Evolutionary conservation across 2,888 invertebrate species (phyloP).

Genomic region (Ennomos erosarius): DNA sequence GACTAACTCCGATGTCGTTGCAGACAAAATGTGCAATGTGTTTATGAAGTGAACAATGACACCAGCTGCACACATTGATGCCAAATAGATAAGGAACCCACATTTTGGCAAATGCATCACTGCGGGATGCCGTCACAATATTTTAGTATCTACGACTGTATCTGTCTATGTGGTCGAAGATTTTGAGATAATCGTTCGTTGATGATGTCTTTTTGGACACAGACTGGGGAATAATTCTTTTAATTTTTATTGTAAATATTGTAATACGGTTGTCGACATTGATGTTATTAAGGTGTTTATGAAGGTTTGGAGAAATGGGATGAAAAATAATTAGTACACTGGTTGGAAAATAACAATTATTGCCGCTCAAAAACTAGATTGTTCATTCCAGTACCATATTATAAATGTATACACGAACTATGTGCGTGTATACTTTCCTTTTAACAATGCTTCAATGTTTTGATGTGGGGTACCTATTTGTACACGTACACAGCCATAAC

Average conservation of each 20-base stretch:
- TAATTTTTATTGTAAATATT: not conserved
- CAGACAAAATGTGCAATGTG: slow-evolving; percentile 59
- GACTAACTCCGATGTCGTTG: slow-evolving; percentile 17
- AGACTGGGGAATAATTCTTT: not conserved
- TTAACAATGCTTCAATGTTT: not conserved
- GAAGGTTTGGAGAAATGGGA: not conserved
- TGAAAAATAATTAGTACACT: too few relatives aligned
- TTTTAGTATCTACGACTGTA: slow-evolving; percentile 77
- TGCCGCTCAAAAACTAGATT: too few relatives aligned
- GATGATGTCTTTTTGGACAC: slow-evolving; percentile 28
- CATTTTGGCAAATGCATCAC: slow-evolving; percentile 82
- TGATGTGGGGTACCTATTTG: too few relatives aligned
- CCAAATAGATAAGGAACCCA: slow-evolving; percentile 80
- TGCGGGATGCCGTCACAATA: slow-evolving; percentile 83
- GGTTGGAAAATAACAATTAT: too few relatives aligned
- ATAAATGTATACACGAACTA: not conserved
- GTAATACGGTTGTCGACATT: too few relatives aligned
- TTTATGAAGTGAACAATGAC: slow-evolving; percentile 62
- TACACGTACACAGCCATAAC: too few relatives aligned
- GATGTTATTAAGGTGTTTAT: slow-evolving; percentile 4
- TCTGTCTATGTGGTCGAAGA: slow-evolving; percentile 66
- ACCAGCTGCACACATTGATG: slow-evolving; percentile 73
- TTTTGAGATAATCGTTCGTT: slow-evolving; percentile 45
- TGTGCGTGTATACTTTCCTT: too few relatives aligned
- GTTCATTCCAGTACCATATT: too few relatives aligned